Percentiles rank a stretch among this genome's conserved stretches.
Evolutionary conservation across 2,113 vertebrate genomes (phyloP).

Genomic region (Saccopteryx bilineata): DNA sequence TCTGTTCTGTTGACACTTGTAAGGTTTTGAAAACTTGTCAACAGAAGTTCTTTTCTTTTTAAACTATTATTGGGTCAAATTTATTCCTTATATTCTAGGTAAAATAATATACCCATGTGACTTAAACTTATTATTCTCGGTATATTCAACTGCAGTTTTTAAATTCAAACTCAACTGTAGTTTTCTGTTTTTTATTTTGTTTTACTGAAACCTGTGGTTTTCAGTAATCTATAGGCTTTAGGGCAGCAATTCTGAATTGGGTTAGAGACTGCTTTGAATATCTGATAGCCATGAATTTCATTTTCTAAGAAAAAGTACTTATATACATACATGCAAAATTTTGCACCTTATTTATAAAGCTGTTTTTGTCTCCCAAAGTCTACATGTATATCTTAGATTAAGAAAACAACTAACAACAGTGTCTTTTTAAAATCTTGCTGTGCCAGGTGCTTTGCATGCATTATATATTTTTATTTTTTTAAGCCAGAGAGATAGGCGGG

Average conservation of each 20-base stretch:
- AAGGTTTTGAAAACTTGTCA: constrained; percentile 56
- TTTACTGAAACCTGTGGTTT: constrained; percentile 40
- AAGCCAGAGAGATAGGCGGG: no score
- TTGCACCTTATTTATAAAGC: not conserved
- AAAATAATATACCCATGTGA: not conserved
- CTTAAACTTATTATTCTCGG: constrained; percentile 33
- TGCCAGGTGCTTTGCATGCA: not conserved
- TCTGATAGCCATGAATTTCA: not conserved
- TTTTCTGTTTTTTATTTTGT: not conserved
- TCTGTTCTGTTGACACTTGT: constrained; percentile 59
- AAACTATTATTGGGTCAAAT: constrained; percentile 41
- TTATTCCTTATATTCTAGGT: constrained; percentile 54
- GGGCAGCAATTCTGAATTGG: constrained; percentile 19
- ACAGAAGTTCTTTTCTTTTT: constrained; percentile 40
- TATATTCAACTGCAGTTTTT: constrained; percentile 2
- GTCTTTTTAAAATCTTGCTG: constrained; percentile 9
- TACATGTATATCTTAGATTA: not conserved
- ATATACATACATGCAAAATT: constrained; percentile 15
- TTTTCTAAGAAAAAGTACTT: constrained; percentile 38
- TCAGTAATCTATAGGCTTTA: not conserved
- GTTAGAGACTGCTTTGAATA: not conserved
- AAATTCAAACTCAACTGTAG: not conserved
- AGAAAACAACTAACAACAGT: not conserved
- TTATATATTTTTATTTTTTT: not conserved
- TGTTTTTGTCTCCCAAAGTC: constrained; percentile 29